phyloP scores from a whole-genome alignment of 1,140 invertebrate species.

The Lepidotrigona ventralis region DNA sequence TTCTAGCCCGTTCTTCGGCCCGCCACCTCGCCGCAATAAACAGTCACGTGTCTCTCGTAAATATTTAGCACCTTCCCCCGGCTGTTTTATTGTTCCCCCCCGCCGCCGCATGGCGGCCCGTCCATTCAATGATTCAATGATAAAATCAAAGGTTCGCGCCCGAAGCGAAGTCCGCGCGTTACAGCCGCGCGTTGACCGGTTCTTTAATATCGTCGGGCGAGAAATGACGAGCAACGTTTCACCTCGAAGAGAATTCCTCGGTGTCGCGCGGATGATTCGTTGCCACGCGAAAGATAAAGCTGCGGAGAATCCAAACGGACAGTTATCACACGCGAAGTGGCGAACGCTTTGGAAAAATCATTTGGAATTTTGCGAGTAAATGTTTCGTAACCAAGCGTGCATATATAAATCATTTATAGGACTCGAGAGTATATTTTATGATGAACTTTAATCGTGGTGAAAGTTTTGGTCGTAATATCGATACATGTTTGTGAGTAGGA shows the following conservation, averaged over 20 bases:
- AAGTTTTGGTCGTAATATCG: no score
- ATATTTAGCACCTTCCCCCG: conserved; percentile 55
- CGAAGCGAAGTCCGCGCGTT: not conserved
- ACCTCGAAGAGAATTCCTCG: not conserved
- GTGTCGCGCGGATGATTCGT: not conserved
- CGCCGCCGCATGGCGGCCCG: not conserved
- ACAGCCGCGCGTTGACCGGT: not conserved
- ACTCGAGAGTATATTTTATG: no score
- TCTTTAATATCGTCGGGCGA: conserved; percentile 19
- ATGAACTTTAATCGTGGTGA: no score
- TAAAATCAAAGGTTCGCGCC: conserved; percentile 41
- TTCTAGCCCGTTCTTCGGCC: conserved; percentile 22
- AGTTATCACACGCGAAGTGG: conserved; percentile 2
- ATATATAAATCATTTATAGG: no score
- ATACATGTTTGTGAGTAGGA: no score
- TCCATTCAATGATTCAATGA: conserved; percentile 49
- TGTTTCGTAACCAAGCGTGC: no score
- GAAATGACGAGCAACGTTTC: conserved; percentile 19
- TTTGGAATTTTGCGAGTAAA: no score
- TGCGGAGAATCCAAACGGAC: not conserved
- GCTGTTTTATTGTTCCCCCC: conserved; percentile 55
- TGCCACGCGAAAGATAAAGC: not conserved
- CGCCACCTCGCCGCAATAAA: conserved; percentile 48
- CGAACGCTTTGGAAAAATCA: no score
- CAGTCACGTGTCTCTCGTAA: conserved; percentile 54